These are phyloP conservation scores for Stegastes partitus DNA, from an alignment of 2,113 vertebrate genomes.

Conservation along the genomic window DNA sequence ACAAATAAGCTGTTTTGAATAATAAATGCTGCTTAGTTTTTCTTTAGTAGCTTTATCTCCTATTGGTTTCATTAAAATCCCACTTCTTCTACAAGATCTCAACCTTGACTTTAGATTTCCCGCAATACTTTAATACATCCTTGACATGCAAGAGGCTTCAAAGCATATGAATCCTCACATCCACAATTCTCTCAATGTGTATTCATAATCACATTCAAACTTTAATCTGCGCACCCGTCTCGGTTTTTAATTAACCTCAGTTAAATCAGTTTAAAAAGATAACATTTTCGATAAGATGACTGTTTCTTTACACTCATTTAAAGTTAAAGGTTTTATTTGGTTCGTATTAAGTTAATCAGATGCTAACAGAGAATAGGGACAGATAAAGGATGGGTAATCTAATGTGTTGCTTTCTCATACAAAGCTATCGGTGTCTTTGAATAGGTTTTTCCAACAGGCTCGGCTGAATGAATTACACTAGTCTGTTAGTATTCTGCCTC, in stretches of 20 bases:
- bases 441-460: constrained; percentile 69
- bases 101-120: constrained; percentile 39
- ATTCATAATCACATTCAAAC: constrained; percentile 31
- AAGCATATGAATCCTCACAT: constrained; percentile 14
- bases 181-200: neutral
- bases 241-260: constrained; percentile 32
- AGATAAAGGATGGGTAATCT: constrained; percentile 78
- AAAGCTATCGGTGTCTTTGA: constrained; percentile 74
- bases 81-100: constrained; percentile 7
- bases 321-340: constrained; percentile 59
- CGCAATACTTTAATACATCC: constrained; percentile 27
- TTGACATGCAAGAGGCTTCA: constrained; percentile 24
- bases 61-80: neutral
- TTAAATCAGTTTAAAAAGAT: constrained; percentile 25
- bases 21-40: neutral
- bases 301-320: constrained; percentile 23
- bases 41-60: neutral
- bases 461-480: constrained; percentile 79
- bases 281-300: constrained; percentile 37
- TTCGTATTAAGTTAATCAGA: constrained; percentile 67
- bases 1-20: neutral
- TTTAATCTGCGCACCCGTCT: constrained; percentile 15
- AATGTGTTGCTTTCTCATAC: constrained; percentile 73
- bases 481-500: constrained; percentile 83
- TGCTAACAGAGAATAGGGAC: constrained; percentile 59